Percentiles rank a stretch among this genome's conserved stretches.
Conservation (phyloP, 2,888 invertebrate species). For the Bruchidius siliquastri region DNA sequence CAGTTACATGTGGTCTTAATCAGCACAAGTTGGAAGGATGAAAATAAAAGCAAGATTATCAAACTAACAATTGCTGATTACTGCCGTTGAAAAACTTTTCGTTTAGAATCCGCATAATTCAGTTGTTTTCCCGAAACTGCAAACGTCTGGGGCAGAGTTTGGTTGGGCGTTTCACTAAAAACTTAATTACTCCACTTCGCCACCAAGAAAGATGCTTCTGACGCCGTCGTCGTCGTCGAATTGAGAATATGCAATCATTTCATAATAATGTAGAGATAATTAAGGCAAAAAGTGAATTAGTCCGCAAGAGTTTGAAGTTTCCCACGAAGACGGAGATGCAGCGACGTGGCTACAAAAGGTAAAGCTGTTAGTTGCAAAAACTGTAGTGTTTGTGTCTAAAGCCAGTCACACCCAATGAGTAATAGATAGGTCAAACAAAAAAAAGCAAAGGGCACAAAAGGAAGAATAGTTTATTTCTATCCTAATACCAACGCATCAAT, state of each 20-base stretch:
- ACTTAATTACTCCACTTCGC: not conserved
- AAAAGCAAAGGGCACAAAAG: too few species aligned
- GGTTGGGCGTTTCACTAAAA: not conserved
- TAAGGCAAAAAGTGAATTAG: constrained; percentile 16
- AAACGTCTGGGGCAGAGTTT: not conserved
- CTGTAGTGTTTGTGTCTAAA: not conserved
- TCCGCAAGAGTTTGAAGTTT: not conserved
- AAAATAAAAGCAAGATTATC: too few species aligned
- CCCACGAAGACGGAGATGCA: not conserved
- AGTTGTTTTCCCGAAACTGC: not conserved
- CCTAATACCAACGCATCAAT: too few species aligned
- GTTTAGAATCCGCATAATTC: not conserved
- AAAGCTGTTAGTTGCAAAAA: not conserved
- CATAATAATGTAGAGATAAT: constrained; percentile 16
- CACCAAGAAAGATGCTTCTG: not conserved
- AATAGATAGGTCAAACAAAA: too few species aligned
- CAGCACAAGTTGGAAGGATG: too few species aligned
- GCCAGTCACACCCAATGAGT: not conserved
- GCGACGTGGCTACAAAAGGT: not conserved
- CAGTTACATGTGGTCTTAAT: too few species aligned
- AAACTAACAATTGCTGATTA: too few species aligned
- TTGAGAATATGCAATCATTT: constrained; percentile 14
- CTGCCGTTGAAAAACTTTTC: not conserved
- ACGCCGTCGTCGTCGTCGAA: not conserved
- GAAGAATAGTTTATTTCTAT: too few species aligned